Evolutionary conservation across 2,797 vertebrate genomes (phyloP).

Genomic region (Danio jaintianensis): DNA sequence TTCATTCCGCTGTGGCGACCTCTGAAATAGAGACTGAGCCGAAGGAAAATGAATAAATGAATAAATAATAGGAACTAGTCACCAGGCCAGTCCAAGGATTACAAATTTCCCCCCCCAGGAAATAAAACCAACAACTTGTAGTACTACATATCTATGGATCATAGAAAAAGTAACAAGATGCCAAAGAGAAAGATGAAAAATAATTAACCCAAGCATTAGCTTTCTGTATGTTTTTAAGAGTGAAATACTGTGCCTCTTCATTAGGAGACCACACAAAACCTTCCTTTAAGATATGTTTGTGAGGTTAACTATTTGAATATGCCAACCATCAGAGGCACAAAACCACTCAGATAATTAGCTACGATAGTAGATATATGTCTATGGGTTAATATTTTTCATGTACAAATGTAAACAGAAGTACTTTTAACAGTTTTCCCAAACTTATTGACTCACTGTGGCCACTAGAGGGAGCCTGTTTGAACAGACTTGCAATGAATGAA

Average conservation of each 20-base stretch:
- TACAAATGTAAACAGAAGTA: neutral
- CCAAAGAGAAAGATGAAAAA: too few relatives aligned
- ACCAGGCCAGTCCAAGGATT: too few relatives aligned
- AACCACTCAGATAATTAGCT: slow-evolving; percentile 35
- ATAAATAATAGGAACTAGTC: too few relatives aligned
- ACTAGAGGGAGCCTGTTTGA: slow-evolving; percentile 61
- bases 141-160: too few relatives aligned
- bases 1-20: too few relatives aligned
- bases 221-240: too few relatives aligned
- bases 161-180: too few relatives aligned
- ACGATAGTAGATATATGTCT: neutral
- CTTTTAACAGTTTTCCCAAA: neutral
- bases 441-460: slow-evolving; percentile 31
- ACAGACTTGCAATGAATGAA: slow-evolving; percentile 28
- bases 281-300: slow-evolving; percentile 66
- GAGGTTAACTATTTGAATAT: slow-evolving; percentile 73
- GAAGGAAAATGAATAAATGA: too few relatives aligned
- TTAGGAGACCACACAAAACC: slow-evolving; percentile 77
- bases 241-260: slow-evolving; percentile 48
- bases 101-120: too few relatives aligned
- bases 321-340: slow-evolving; percentile 60
- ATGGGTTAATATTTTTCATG: neutral
- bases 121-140: too few relatives aligned
- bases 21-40: too few relatives aligned
- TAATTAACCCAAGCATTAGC: too few relatives aligned